Evolutionary conservation across 2,797 vertebrate genomes (phyloP).

Genomic region (Rhinella marina): DNA sequence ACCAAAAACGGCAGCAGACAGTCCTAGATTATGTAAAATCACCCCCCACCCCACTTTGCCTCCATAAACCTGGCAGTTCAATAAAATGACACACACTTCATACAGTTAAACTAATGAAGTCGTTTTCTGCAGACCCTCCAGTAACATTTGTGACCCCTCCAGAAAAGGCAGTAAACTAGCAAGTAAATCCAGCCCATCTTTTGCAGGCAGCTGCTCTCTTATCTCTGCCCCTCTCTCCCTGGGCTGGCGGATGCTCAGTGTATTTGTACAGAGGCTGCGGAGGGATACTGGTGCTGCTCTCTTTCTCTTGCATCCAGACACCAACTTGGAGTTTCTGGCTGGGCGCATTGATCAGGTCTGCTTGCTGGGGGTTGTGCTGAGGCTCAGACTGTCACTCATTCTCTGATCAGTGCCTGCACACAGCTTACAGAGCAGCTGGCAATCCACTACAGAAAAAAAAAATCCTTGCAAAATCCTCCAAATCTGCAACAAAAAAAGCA

Average conservation of each 20-base stretch:
- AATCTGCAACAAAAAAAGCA: conserved; percentile 65
- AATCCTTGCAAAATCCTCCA: conserved; percentile 45
- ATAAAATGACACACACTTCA: not conserved
- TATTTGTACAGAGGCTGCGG: conserved; percentile 76
- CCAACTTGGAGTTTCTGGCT: conserved; percentile 64
- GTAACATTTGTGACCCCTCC: not conserved
- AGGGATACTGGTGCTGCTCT: conserved; percentile 74
- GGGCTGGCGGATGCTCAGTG: conserved; percentile 66
- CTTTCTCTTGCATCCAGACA: conserved; percentile 63
- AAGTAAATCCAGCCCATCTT: conserved; percentile 67
- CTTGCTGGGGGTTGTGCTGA: conserved; percentile 79
- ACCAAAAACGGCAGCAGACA: not conserved
- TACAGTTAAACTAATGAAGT: not conserved
- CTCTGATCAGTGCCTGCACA: conserved; percentile 78
- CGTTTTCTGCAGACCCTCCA: not conserved
- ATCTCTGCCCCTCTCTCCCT: conserved; percentile 64
- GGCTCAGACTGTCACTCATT: conserved; percentile 89
- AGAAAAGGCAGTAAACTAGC: not conserved
- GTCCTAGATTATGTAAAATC: not conserved
- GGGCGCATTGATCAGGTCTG: conserved; percentile 85
- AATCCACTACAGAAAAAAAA: conserved; percentile 52
- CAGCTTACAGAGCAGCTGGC: conserved; percentile 78
- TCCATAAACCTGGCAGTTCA: not conserved
- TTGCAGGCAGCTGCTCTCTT: conserved; percentile 67
- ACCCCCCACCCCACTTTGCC: not conserved